phyloP scores from a whole-genome alignment of 2,888 invertebrate genomes.

The Piscicola geometra region DNA sequence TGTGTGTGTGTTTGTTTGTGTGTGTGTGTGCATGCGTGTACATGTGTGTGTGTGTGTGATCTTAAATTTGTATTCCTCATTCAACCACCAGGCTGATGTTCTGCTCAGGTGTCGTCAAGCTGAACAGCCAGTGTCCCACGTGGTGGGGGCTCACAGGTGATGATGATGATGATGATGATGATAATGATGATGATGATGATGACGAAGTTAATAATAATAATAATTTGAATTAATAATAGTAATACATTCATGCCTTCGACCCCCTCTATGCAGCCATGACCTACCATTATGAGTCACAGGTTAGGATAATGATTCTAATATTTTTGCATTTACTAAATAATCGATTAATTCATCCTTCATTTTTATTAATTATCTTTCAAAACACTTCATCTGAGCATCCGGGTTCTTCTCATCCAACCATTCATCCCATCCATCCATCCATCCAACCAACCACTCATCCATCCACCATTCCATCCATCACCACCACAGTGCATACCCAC shows the following conservation, averaged over 20 bases:
- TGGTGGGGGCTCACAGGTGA: constrained; percentile 75
- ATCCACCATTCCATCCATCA: background rate
- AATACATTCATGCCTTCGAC: too few relatives aligned
- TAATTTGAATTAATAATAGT: too few relatives aligned
- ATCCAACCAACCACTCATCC: background rate
- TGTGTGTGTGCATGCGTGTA: too few relatives aligned
- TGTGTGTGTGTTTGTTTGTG: too few relatives aligned
- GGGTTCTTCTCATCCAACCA: background rate
- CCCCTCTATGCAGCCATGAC: constrained; percentile 54
- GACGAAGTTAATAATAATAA: too few relatives aligned
- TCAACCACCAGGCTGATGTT: constrained; percentile 70
- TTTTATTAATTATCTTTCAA: background rate
- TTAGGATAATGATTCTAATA: too few relatives aligned
- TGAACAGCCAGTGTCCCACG: constrained; percentile 67
- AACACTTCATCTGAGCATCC: too few relatives aligned
- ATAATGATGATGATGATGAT: background rate
- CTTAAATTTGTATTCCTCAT: too few relatives aligned
- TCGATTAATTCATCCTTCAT: too few relatives aligned
- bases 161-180: background rate
- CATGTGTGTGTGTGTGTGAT: too few relatives aligned
- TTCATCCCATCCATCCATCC: background rate
- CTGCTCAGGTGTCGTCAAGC: constrained; percentile 68
- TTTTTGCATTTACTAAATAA: too few relatives aligned
- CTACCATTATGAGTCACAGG: constrained; percentile 67
- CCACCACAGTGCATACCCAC: constrained; percentile 67